Evolutionary conservation across 2,888 invertebrate genomes (phyloP).

Genomic region (Andricus curvator): DNA sequence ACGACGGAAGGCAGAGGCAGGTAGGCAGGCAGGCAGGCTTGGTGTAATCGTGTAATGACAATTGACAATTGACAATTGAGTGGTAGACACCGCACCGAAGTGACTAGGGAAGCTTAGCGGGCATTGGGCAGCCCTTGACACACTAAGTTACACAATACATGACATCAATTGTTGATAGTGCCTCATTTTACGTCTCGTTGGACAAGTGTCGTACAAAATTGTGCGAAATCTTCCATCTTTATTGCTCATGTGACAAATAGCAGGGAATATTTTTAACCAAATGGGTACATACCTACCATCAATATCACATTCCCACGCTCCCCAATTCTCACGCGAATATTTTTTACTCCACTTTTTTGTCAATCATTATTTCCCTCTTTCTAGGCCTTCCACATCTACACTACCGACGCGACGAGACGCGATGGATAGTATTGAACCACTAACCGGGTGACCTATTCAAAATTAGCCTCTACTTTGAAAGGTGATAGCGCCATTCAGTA

Average conservation of each 20-base stretch:
- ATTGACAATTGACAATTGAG: no score
- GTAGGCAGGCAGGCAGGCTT: constrained; percentile 29
- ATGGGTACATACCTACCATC: not conserved
- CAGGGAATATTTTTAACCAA: not conserved
- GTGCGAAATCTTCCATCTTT: constrained; percentile 7
- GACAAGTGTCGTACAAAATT: constrained; percentile 22
- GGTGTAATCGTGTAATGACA: constrained; percentile 34
- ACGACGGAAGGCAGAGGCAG: constrained; percentile 33
- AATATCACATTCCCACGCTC: constrained; percentile 26
- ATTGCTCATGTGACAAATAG: constrained; percentile 1
- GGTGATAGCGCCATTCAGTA: no score
- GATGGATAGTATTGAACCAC: no score
- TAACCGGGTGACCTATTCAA: no score
- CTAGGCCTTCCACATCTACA: not conserved
- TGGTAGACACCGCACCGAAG: not conserved
- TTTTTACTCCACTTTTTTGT: not conserved
- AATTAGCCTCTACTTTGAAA: no score
- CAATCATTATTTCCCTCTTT: not conserved
- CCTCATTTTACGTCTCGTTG: constrained; percentile 60
- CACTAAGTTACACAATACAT: constrained; percentile 67
- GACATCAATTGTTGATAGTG: constrained; percentile 46
- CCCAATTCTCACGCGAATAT: constrained; percentile 24
- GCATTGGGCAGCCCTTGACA: constrained; percentile 72
- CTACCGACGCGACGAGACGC: no score
- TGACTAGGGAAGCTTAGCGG: constrained; percentile 56